These are phyloP conservation scores for Polietes domitor DNA, from an alignment of 2,888 invertebrate genomes.

Conservation along the genomic window DNA sequence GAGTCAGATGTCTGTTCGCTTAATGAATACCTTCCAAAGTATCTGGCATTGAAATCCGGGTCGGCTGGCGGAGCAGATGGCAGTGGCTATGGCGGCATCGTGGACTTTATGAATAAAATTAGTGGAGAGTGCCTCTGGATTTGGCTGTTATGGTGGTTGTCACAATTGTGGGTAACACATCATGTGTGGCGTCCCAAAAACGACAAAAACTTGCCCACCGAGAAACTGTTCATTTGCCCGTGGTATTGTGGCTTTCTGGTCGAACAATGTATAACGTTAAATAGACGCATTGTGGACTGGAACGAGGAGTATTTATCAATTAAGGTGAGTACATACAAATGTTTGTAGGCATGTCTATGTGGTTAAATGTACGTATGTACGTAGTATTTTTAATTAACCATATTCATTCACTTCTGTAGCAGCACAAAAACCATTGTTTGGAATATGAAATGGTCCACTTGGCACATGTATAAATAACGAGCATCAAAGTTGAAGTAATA, in stretches of 20 bases:
- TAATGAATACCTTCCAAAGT: conserved; percentile 87
- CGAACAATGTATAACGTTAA: conserved; percentile 92
- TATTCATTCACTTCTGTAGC: background rate
- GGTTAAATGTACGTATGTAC: background rate
- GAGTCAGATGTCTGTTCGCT: conserved; percentile 86
- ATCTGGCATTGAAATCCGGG: conserved; percentile 91
- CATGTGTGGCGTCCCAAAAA: conserved; percentile 93
- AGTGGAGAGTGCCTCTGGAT: conserved; percentile 87
- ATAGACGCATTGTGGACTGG: conserved; percentile 87
- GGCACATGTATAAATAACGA: too few relatives aligned
- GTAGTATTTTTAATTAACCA: background rate
- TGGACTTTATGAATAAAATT: conserved; percentile 83
- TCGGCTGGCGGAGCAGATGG: background rate
- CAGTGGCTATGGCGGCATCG: conserved; percentile 78
- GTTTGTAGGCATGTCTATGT: conserved; percentile 20
- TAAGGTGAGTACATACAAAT: conserved; percentile 78
- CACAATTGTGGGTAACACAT: conserved; percentile 92
- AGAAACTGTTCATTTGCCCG: conserved; percentile 91
- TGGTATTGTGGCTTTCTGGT: conserved; percentile 92
- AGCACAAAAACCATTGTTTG: too few relatives aligned
- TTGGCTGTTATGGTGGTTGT: conserved; percentile 90
- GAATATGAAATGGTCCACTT: too few relatives aligned
- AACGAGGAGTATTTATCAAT: conserved; percentile 81
- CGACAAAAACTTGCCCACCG: conserved; percentile 91
- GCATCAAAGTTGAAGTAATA: too few relatives aligned